Evolutionary conservation across 2,113 vertebrate species (phyloP).

Genomic region (Pseudopodoces humilis): DNA sequence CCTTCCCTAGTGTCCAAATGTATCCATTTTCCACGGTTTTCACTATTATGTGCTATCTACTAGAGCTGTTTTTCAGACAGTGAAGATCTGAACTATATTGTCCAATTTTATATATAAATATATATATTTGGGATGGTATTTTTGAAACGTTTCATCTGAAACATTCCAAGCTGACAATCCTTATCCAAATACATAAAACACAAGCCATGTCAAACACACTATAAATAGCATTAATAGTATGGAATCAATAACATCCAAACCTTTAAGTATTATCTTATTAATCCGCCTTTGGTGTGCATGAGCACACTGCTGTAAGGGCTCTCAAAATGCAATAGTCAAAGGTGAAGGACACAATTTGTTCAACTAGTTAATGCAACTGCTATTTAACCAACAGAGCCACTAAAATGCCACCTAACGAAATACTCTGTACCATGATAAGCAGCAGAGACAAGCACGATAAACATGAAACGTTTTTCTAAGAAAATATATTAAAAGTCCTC

Average conservation of each 20-base stretch:
- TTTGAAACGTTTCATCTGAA: neutral
- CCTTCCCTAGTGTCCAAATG: neutral
- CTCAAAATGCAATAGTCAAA: neutral
- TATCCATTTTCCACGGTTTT: neutral
- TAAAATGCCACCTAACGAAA: conserved; percentile 45
- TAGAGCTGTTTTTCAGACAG: neutral
- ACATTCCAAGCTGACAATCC: conserved; percentile 12
- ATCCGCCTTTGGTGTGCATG: conserved; percentile 6
- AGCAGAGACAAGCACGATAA: neutral
- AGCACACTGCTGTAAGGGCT: conserved; percentile 10
- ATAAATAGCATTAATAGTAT: conserved; percentile 54
- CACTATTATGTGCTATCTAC: neutral
- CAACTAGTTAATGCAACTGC: conserved; percentile 47
- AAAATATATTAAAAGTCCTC: neutral
- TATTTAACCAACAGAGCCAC: conserved; percentile 30
- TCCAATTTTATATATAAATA: neutral
- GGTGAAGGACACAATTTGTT: conserved; percentile 45
- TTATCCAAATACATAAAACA: conserved; percentile 32
- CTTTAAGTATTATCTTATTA: conserved; percentile 51
- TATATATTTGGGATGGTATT: neutral
- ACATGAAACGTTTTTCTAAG: neutral
- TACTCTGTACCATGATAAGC: neutral
- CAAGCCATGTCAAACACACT: neutral
- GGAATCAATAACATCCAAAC: conserved; percentile 57
- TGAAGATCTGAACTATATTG: neutral